Evolutionary conservation across 2,113 vertebrate genomes (phyloP).

Genomic region (Terrapene triunguis): DNA sequence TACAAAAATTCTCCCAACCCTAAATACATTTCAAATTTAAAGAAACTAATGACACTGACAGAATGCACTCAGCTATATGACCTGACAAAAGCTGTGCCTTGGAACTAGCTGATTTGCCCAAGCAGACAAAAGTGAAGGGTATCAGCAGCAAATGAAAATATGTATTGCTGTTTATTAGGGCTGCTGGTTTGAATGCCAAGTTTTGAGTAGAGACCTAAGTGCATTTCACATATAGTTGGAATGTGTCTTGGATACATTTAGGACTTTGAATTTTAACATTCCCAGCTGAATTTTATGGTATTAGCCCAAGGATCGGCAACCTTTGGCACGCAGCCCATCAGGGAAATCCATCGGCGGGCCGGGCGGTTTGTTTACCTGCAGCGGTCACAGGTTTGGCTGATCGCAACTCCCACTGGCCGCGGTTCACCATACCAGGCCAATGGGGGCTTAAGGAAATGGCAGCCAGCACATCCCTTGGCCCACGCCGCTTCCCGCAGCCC

Average conservation of each 20-base stretch:
- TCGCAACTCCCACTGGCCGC: too few species aligned
- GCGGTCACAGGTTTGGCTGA: too few species aligned
- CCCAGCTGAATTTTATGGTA: conserved; percentile 47
- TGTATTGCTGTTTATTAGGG: conserved; percentile 42
- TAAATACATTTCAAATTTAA: conserved; percentile 63
- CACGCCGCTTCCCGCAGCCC: too few species aligned
- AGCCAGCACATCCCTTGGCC: too few species aligned
- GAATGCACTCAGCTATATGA: conserved; percentile 47
- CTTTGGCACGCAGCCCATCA: too few species aligned
- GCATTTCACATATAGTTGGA: conserved; percentile 72
- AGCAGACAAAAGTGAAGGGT: conserved; percentile 48
- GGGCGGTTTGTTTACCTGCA: too few species aligned
- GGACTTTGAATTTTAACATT: conserved; percentile 62
- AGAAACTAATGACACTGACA: conserved; percentile 72
- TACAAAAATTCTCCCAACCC: too few species aligned
- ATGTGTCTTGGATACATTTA: conserved; percentile 64
- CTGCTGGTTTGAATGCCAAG: conserved; percentile 59
- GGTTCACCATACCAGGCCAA: too few species aligned
- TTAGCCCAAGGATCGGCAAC: not conserved
- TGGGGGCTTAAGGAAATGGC: too few species aligned
- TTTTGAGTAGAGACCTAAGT: conserved; percentile 45
- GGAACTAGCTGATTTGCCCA: conserved; percentile 31
- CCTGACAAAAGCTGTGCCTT: conserved; percentile 49
- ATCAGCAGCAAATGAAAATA: conserved; percentile 49
- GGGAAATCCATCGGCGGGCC: too few species aligned